Percentiles rank a stretch among this genome's conserved stretches.
Conservation (phyloP, 2,797 vertebrate species). For the Gallinago solitaria region DNA sequence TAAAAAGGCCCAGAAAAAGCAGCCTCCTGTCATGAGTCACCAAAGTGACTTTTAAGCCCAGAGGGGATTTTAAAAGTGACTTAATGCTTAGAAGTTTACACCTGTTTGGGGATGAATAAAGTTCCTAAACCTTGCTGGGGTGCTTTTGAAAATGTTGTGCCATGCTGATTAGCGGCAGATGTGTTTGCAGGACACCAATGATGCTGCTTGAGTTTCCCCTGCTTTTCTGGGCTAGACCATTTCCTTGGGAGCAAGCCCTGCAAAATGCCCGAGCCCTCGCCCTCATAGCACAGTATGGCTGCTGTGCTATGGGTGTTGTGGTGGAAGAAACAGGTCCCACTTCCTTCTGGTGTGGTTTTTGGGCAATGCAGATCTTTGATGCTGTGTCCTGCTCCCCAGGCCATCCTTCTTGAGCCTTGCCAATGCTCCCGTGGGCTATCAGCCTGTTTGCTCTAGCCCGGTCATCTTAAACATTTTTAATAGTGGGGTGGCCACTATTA, state of each 20-base stretch:
- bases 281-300: not conserved
- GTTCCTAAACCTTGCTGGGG: not conserved
- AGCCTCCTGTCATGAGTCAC: not conserved
- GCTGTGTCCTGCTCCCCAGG: not conserved
- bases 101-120: not conserved
- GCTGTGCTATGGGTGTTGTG: accelerated
- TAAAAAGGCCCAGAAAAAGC: not conserved
- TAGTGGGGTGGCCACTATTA: not conserved
- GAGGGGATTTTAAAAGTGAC: not conserved
- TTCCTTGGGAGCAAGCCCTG: not conserved
- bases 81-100: not conserved
- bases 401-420: accelerated
- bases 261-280: accelerated
- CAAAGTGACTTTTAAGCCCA: not conserved
- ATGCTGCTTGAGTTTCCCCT: not conserved
- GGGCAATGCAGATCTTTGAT: not conserved
- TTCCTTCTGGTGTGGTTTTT: not conserved
- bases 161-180: not conserved
- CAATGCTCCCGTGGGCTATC: not conserved
- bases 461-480: not conserved
- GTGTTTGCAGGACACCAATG: not conserved
- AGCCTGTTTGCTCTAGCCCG: not conserved
- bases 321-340: accelerated
- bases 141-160: not conserved
- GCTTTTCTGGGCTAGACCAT: not conserved